A percentile compares a stretch with the other conserved stretches of the same genome.
Evolutionary conservation across 2,888 invertebrate genomes (phyloP).

Genomic region (Temnothorax rugatulus): DNA sequence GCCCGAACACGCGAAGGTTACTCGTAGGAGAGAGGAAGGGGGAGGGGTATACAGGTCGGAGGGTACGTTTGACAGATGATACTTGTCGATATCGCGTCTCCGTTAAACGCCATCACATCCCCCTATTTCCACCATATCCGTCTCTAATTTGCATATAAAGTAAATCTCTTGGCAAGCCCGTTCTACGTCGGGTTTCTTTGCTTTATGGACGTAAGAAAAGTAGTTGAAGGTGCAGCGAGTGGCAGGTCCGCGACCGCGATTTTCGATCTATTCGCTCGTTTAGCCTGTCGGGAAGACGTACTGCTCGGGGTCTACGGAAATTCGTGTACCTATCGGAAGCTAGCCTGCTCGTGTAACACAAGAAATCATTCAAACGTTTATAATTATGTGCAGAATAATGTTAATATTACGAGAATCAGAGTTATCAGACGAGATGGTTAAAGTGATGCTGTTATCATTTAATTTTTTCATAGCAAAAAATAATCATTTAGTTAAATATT

Average conservation of each 20-base stretch:
- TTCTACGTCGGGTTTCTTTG: conserved; percentile 58
- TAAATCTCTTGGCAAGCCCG: conserved; percentile 79
- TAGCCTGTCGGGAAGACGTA: conserved; percentile 65
- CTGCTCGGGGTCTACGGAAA: conserved; percentile 37
- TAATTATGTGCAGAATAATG: background rate
- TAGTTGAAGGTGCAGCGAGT: conserved; percentile 73
- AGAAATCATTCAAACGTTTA: background rate
- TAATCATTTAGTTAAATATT: no score
- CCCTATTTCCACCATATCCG: conserved; percentile 77
- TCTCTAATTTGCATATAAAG: conserved; percentile 85
- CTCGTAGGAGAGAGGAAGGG: conserved; percentile 17
- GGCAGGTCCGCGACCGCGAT: conserved; percentile 69
- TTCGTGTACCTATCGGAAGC: background rate
- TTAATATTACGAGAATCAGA: background rate
- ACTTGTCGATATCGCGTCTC: conserved; percentile 80
- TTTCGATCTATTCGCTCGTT: conserved; percentile 68
- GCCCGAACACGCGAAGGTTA: conserved; percentile 42
- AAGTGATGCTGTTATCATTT: background rate
- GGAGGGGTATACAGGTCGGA: conserved; percentile 57
- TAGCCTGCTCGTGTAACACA: background rate
- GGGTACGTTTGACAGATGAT: conserved; percentile 79
- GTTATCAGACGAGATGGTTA: background rate
- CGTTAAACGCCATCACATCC: conserved; percentile 80
- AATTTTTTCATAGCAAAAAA: background rate
- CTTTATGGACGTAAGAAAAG: conserved; percentile 75